Percentiles rank a stretch among this genome's conserved stretches.
Conservation (phyloP, 2,113 vertebrate genomes). For the Falcunculus frontatus region DNA sequence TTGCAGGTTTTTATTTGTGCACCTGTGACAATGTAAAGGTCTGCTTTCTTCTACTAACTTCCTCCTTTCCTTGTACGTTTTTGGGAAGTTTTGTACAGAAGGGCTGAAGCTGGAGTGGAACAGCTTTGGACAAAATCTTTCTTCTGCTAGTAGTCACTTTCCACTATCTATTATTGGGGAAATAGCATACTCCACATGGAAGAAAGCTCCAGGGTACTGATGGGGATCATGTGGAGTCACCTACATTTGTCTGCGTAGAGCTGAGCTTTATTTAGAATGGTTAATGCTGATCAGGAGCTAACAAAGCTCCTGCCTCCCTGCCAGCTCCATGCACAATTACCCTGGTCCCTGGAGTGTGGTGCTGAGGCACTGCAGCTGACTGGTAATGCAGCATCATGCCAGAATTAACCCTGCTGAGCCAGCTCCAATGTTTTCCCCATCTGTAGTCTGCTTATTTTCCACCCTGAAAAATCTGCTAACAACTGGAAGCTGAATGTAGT, state of each 20-base stretch:
- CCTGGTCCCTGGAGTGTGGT: conserved; percentile 1
- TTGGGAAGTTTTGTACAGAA: not conserved
- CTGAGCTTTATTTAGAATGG: conserved; percentile 56
- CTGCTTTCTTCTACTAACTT: not conserved
- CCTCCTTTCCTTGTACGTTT: not conserved
- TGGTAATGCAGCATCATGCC: conserved; percentile 42
- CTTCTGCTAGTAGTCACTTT: not conserved
- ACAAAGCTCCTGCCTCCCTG: conserved; percentile 37
- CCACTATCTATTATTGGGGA: not conserved
- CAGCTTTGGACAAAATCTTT: not conserved
- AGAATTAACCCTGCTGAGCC: conserved; percentile 61
- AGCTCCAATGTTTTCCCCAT: conserved; percentile 27
- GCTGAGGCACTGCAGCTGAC: conserved; percentile 48
- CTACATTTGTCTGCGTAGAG: not conserved
- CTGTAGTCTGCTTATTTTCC: conserved; percentile 22
- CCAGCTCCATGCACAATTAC: conserved; percentile 38
- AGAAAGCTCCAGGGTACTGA: not conserved
- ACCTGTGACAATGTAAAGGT: not conserved
- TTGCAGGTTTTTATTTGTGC: not conserved
- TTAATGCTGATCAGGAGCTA: conserved; percentile 48
- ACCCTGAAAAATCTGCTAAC: not conserved
- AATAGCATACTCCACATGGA: not conserved
- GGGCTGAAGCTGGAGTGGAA: not conserved
- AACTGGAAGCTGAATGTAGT: not conserved
- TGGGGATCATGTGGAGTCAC: conserved; percentile 14